A percentile compares a stretch with the other conserved stretches of the same genome.
These are phyloP conservation scores for Acrossocheilus wenchowensis DNA, from an alignment of 2,797 vertebrate genomes.

Conservation along the genomic window DNA sequence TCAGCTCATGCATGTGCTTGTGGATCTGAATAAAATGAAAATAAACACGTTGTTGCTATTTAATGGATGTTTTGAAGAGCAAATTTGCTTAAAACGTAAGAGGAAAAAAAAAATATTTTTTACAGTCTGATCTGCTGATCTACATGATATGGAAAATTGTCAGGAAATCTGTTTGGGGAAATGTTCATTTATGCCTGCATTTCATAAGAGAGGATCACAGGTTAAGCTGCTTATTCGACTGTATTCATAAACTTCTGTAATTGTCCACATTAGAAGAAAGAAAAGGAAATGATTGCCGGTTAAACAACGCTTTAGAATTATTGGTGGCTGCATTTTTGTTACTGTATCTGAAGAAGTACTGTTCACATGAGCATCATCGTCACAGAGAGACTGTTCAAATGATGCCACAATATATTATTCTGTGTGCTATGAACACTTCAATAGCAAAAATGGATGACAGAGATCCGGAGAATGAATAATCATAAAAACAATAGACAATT, in stretches of 20 bases:
- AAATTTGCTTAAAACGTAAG: slow-evolving; percentile 9
- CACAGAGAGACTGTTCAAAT: slow-evolving; percentile 8
- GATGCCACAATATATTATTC: slow-evolving; percentile 16
- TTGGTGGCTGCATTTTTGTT: neutral
- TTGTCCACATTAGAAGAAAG: neutral
- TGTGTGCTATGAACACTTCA: slow-evolving; percentile 17
- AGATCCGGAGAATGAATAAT: slow-evolving; percentile 23
- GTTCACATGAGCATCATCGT: slow-evolving; percentile 10
- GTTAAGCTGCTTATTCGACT: neutral
- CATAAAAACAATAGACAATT: slow-evolving; percentile 44
- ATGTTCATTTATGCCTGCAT: slow-evolving; percentile 5
- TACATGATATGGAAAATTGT: neutral
- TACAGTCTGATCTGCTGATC: slow-evolving; percentile 13
- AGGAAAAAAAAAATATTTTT: neutral
- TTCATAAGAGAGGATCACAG: slow-evolving; percentile 21
- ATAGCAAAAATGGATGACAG: slow-evolving; percentile 26
- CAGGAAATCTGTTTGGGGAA: neutral
- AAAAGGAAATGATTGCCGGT: neutral
- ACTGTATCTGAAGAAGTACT: neutral
- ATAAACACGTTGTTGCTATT: slow-evolving; percentile 34
- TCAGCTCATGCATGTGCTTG: slow-evolving; percentile 39
- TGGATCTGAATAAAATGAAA: slow-evolving; percentile 45
- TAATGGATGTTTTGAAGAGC: slow-evolving; percentile 44
- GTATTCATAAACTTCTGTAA: slow-evolving; percentile 1
- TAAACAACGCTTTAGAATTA: slow-evolving; percentile 2